Conservation (phyloP, 2,797 vertebrate genomes). For the Chaenodraco wilsoni region DNA sequence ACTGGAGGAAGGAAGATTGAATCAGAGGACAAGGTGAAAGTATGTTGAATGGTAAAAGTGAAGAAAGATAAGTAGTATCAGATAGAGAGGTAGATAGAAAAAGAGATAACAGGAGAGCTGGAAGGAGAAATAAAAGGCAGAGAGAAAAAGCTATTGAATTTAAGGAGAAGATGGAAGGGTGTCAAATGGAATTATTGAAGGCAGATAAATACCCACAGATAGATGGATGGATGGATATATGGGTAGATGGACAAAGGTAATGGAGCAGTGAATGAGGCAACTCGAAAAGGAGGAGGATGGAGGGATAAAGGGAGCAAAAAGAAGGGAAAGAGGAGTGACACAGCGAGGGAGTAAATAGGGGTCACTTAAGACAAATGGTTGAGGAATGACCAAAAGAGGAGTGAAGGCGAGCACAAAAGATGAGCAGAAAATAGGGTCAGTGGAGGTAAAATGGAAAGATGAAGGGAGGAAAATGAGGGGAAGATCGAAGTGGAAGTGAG, state of each 20-base stretch:
- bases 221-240: constrained; percentile 22
- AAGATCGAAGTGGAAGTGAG: constrained; percentile 21
- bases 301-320: constrained; percentile 16
- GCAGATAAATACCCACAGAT: constrained; percentile 53
- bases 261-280: constrained; percentile 21
- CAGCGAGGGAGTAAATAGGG: constrained; percentile 39
- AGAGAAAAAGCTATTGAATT: constrained; percentile 53
- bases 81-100: constrained; percentile 48
- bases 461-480: constrained; percentile 40
- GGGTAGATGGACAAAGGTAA: constrained; percentile 39
- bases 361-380: constrained; percentile 56
- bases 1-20: constrained; percentile 52
- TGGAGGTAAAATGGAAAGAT: constrained; percentile 52
- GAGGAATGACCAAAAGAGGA: constrained; percentile 51
- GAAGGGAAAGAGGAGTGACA: constrained; percentile 15
- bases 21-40: constrained; percentile 66
- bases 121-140: constrained; percentile 21
- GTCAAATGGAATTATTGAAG: constrained; percentile 43
- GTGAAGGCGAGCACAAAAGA: constrained; percentile 41
- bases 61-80: constrained; percentile 58
- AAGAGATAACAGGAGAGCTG: constrained; percentile 34
- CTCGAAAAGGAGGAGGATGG: constrained; percentile 4
- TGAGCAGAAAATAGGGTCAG: constrained; percentile 62
- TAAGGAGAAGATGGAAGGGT: constrained; percentile 50
- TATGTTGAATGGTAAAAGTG: constrained; percentile 58